phyloP scores from a whole-genome alignment of 2,113 vertebrate genomes.

The Ardeotis arabs region DNA sequence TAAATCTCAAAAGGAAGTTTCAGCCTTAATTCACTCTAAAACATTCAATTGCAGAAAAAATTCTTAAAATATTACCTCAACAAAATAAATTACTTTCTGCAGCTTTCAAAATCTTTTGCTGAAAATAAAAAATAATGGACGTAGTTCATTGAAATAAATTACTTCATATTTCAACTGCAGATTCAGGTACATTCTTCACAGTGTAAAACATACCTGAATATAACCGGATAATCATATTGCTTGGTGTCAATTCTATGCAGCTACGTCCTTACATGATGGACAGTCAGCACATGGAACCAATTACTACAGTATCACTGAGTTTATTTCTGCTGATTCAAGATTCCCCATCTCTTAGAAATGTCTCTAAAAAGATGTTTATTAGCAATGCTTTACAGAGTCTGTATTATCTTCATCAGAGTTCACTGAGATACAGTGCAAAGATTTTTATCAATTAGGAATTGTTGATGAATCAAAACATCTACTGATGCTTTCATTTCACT shows the following conservation, averaged over 20 bases:
- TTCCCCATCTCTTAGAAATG: conserved; percentile 33
- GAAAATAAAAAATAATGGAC: background rate
- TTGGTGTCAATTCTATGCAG: background rate
- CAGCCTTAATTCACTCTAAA: background rate
- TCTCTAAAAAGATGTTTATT: conserved; percentile 23
- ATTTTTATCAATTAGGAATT: background rate
- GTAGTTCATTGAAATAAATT: background rate
- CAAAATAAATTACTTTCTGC: background rate
- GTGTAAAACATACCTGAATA: background rate
- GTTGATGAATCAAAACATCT: background rate
- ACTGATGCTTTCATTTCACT: background rate
- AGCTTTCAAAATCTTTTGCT: background rate
- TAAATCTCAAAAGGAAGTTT: background rate
- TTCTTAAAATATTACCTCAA: background rate
- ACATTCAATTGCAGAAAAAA: background rate
- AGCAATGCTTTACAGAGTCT: conserved; percentile 4
- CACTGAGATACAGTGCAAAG: background rate
- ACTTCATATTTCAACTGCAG: background rate
- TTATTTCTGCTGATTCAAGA: conserved; percentile 30
- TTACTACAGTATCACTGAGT: conserved; percentile 16
- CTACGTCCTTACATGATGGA: background rate
- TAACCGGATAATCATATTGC: background rate
- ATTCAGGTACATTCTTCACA: background rate
- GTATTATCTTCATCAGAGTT: conserved; percentile 4
- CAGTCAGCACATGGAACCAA: conserved; percentile 1